Base-by-base conservation (phyloP, 2,888 invertebrate genomes). In the Mystacides longicornis region DNA sequence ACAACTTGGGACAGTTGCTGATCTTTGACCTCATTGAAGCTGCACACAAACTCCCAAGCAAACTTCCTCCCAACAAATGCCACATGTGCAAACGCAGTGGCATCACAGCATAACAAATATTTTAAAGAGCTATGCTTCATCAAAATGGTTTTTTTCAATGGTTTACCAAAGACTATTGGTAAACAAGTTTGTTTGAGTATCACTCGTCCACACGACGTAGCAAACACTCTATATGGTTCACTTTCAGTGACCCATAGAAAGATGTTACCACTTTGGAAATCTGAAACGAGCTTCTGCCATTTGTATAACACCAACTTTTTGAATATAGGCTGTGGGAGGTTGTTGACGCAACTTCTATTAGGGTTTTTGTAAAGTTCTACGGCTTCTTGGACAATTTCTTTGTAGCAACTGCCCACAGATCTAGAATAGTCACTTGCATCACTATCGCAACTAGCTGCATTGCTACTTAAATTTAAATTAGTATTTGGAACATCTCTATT, bases 181-280 rank as follows among this genome's bases (percentile, higher is more conserved):
- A 45, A 5, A 45, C 49, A 54, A 49, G 19, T 2, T 16, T 11
- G 19, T 16, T 49, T 23, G 33, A 49, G 27, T 20, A n/a, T 49
- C 14, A 54, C 43, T 31, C 50, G 49, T n/a, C 23, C 27, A 16
- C 18, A 49, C 14, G 19, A 45, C 7, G 54, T 43, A 23, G 49
- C 42, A 49, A 42, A 54, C 21, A 54, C 22, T 43, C 47, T 27
- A n/a, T 54, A 23, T n/a, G 63, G 61, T 2, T 64, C 61, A 46
- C 61, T 55, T 31, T 62, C 59, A 2, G 60, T 53, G 56, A 49
- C 63, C 66, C 67, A 68, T 23, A 69, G 63, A 33, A 60, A 63
- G n/a, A 68, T 63, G 19, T 60, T 56, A 14, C 56, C 55, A 7
- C 49, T 50, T 14, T 60, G 52, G 56, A 63, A 67, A 47, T 64